Evolutionary conservation across 1,140 invertebrate species (phyloP), one percentile per base, ranked within the genome.

Genomic region (Andricus grossulariae): DNA sequence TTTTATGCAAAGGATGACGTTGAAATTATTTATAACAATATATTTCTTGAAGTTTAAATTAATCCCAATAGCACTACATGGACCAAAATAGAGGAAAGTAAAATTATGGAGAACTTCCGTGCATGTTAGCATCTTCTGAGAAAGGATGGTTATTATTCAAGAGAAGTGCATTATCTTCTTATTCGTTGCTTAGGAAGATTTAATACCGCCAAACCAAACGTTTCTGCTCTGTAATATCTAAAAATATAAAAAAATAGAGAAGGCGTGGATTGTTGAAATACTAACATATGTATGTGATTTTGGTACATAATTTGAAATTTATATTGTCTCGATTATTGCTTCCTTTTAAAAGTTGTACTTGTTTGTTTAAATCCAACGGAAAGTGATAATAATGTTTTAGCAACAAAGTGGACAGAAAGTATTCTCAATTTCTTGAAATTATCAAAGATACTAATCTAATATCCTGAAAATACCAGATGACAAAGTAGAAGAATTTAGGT

Each of bases 111-210:
- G 39, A 45, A 45, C 39, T 45, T 16, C 39, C n/a, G 32, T 66
- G 39, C 32, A 39, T 66, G 32, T 8, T 39, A 16, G 4, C 21
- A 16, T 66, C 57, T 60, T 60, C 57, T 60, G 4, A 60, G 57
- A 66, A 66, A 39, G 60, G 60, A 39, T 39, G 60, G 60, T 66
- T 66, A 66, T 66, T 66, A 66, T 66, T 66, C 60, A 66, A 66
- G 60, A 66, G 60, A 66, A 66, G 60, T 66, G 60, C 60, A 66
- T 66, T 66, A 66, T 66, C 60, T 32, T 66, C 60, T 66, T 66
- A 66, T 66, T 66, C 60, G 60, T 39, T 39, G 60, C 25, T 66
- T 39, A 66, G 39, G 25, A 66, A 66, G 60, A 66, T 66, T 66
- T 66, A 66, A 15, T 66, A 66, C n/a, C 16, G 16, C 25, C 60